phyloP scores from a whole-genome alignment of 2,888 invertebrate genomes.

The Danaus chrysippus region DNA sequence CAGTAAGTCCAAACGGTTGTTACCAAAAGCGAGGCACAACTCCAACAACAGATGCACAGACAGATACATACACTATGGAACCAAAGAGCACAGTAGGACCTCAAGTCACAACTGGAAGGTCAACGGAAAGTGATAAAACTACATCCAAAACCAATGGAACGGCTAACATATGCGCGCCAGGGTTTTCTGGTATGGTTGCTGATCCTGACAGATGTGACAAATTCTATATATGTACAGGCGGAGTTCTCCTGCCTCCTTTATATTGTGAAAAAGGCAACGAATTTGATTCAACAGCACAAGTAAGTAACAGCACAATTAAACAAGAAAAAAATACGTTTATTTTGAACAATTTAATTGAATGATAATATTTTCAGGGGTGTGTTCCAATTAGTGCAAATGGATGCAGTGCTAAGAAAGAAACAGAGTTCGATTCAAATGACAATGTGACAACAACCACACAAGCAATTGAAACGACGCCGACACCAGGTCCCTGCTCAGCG shows the following conservation, averaged over 20 bases:
- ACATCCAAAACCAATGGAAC: neutral
- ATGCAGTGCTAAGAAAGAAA: neutral
- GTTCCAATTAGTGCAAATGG: constrained; percentile 15
- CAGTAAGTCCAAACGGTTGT: no score
- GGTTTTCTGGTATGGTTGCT: constrained; percentile 41
- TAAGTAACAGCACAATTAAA: neutral
- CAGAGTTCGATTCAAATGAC: neutral
- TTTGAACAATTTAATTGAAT: neutral
- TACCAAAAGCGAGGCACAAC: no score
- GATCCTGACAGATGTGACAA: constrained; percentile 44
- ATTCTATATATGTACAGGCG: constrained; percentile 46
- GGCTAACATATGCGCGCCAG: constrained; percentile 37
- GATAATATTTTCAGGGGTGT: constrained; percentile 14
- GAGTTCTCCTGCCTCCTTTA: constrained; percentile 36
- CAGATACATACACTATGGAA: no score
- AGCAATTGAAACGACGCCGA: neutral
- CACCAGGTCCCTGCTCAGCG: constrained; percentile 19
- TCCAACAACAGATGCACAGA: no score
- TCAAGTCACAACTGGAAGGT: no score
- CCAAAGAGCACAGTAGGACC: no score
- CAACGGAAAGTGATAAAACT: constrained; percentile 8
- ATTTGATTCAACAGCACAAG: constrained; percentile 35
- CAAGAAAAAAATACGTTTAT: neutral
- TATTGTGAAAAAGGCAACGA: constrained; percentile 42
- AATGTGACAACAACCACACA: neutral